Percentiles rank a stretch among this genome's conserved stretches.
Conservation (phyloP, 2,888 invertebrate species). For the Meteorus colon region DNA sequence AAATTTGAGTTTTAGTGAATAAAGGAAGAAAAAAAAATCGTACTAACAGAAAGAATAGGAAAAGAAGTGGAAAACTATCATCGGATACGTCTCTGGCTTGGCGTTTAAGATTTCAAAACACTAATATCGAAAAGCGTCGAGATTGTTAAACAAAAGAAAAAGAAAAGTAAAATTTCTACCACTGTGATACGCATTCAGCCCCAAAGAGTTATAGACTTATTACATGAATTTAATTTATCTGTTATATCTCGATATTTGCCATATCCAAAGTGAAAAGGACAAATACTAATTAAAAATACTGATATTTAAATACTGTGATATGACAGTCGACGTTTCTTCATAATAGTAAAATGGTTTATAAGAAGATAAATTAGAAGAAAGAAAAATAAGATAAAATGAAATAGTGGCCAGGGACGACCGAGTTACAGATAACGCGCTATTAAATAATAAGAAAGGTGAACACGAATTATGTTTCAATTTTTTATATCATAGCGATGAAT, state of each 20-base stretch:
- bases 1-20: slow-evolving; percentile 7
- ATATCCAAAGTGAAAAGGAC: slow-evolving; percentile 69
- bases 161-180: slow-evolving; percentile 62
- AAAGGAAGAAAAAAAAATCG: neutral
- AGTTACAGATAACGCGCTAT: neutral
- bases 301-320: slow-evolving; percentile 70
- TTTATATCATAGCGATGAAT: slow-evolving; percentile 2
- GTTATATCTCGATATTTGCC: slow-evolving; percentile 70
- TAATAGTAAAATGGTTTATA: slow-evolving; percentile 59
- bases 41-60: slow-evolving; percentile 11
- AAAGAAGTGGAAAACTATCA: slow-evolving; percentile 6
- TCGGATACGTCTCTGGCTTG: slow-evolving; percentile 28
- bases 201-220: slow-evolving; percentile 70
- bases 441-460: neutral
- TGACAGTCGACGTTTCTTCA: slow-evolving; percentile 70
- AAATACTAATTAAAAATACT: slow-evolving; percentile 59
- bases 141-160: slow-evolving; percentile 34
- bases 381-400: slow-evolving; percentile 44
- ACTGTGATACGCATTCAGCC: slow-evolving; percentile 72
- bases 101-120: slow-evolving; percentile 23
- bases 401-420: slow-evolving; percentile 33
- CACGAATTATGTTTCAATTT: neutral
- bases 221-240: slow-evolving; percentile 71
- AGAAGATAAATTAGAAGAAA: slow-evolving; percentile 54
- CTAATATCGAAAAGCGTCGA: slow-evolving; percentile 20